Evolutionary conservation across 2,888 invertebrate genomes (phyloP).

Genomic region (Drosophila atroscutellata): DNA sequence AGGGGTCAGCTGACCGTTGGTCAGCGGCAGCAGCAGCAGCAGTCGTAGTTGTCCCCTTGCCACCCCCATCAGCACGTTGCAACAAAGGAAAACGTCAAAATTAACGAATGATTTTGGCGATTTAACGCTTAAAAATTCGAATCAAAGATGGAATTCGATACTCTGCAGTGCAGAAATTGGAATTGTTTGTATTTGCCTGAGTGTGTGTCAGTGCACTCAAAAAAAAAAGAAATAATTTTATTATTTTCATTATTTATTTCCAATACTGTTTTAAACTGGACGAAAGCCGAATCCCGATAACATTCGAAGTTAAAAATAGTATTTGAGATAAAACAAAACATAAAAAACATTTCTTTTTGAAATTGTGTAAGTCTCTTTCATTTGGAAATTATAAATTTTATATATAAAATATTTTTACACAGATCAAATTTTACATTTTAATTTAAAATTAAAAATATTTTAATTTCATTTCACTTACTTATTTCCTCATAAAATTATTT

Average conservation of each 20-base stretch:
- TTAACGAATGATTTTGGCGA: slow-evolving; percentile 79
- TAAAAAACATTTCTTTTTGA: background rate
- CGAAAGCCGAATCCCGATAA: background rate
- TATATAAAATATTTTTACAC: rapidly evolving
- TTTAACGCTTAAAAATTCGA: slow-evolving; percentile 74
- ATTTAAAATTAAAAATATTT: background rate
- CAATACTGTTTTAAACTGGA: background rate
- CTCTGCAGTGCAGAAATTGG: slow-evolving; percentile 26
- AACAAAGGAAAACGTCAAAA: slow-evolving; percentile 75
- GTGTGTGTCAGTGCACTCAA: slow-evolving; percentile 10
- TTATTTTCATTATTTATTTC: too few relatives aligned
- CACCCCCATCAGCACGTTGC: slow-evolving; percentile 44
- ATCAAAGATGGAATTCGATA: slow-evolving; percentile 70
- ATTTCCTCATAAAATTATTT: background rate
- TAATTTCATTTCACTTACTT: background rate
- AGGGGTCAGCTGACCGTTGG: slow-evolving; percentile 67
- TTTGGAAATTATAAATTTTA: too few relatives aligned
- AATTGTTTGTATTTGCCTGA: slow-evolving; percentile 13
- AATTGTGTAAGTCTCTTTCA: background rate
- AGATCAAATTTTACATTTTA: background rate
- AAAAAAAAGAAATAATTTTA: too few relatives aligned
- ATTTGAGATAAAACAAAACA: background rate
- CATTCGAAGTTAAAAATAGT: background rate
- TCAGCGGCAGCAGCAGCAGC: slow-evolving; percentile 22
- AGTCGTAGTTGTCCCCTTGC: slow-evolving; percentile 42